Evolutionary conservation across 2,888 invertebrate genomes (phyloP), one percentile per base, ranked within the genome.

Genomic region (Fragum whitleyi): DNA sequence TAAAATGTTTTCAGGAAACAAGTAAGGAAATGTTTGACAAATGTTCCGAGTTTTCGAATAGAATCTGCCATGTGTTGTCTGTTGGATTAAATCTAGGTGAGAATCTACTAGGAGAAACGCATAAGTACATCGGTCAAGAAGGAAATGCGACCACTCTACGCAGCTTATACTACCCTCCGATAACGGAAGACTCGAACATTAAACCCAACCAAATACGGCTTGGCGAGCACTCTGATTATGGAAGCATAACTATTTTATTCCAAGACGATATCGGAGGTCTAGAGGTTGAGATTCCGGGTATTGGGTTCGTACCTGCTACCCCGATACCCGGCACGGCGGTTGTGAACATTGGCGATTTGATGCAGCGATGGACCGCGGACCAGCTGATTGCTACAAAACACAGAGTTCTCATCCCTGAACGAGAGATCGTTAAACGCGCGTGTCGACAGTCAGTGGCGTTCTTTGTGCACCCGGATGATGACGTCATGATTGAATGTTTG

Each of bases 261-360:
- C 90, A 90, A 67, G 90, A 89, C 59, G 81, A 86, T 29, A 74
- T 86, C 21, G 90, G 88, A 0, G 90, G 90, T 0, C 72, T 90
- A 11, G 86, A 88, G 47, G 88, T 84, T 2, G 42, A 77, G 0
- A 42, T 71, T 59, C 83, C 65, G 74, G 86, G 87, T 85, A 96
- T 96, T 42, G 95, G 96, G 86, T 97, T 96, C 96, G 95, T 96
- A 88, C 95, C 96, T 47, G 96, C 97, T 2, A 96, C 96, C 0
- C 96, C 97, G 89, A 95, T 97, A 69, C 96, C 96, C 0, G 96
- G 96, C 42, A 96, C 97, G 32, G 96, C 97, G 87, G 94, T 97
- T 61, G 95, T 97, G 39, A 97, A 97, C 91, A 95, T 96, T 29
- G 97, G 97, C 23, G 96, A 97, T 91, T 95, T 97, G 71, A 94